Conservation (phyloP, 1,140 invertebrate species). For the Thaumatotibia leucotreta region DNA sequence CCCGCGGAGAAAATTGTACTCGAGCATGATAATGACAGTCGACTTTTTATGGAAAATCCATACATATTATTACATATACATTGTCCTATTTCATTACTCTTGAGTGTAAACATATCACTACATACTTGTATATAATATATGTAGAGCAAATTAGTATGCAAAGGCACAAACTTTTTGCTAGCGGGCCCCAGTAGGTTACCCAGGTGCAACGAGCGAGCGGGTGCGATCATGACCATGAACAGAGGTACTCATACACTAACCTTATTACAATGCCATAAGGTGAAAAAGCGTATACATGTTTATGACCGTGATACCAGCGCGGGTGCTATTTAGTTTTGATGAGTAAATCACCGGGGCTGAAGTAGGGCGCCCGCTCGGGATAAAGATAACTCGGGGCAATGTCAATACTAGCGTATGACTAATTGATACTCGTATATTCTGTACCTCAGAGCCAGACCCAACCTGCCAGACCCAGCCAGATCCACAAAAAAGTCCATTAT, state of each 20-base stretch:
- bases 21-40: too few relatives aligned
- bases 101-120: too few relatives aligned
- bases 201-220: not conserved
- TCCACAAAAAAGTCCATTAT: too few relatives aligned
- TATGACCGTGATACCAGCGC: not conserved
- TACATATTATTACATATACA: too few relatives aligned
- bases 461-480: too few relatives aligned
- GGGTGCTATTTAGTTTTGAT: slow-evolving; percentile 15
- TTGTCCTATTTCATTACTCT: too few relatives aligned
- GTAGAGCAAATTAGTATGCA: not conserved
- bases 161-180: not conserved
- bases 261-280: not conserved
- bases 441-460: too few relatives aligned
- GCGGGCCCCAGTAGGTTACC: not conserved
- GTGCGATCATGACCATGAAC: not conserved
- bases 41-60: too few relatives aligned
- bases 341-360: slow-evolving; percentile 16
- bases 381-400: slow-evolving; percentile 14
- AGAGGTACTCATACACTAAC: not conserved
- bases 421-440: slow-evolving; percentile 1
- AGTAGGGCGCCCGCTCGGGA: slow-evolving; percentile 16
- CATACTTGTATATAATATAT: too few relatives aligned
- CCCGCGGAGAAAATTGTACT: not conserved
- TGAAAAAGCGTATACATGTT: not conserved
- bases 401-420: slow-evolving; percentile 4